Conservation (phyloP, 2,113 vertebrate genomes). For the Suricata suricatta region DNA sequence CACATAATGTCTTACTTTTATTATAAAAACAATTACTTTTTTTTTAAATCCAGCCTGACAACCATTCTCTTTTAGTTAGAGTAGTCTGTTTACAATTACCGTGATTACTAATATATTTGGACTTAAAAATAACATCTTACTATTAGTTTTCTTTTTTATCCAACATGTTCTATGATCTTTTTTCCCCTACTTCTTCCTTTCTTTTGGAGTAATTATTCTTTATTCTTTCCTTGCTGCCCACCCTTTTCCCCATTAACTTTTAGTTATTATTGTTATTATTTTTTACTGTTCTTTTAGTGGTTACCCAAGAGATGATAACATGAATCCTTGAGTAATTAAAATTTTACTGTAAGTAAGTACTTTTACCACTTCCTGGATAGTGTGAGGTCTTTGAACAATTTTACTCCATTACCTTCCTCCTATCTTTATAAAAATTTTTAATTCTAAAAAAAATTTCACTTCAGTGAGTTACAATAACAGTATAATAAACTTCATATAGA, state of each 20-base stretch:
- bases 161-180: background rate
- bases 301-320: background rate
- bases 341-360: background rate
- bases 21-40: background rate
- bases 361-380: background rate
- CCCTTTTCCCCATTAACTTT: background rate
- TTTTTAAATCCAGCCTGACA: background rate
- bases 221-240: background rate
- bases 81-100: background rate
- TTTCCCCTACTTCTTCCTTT: background rate
- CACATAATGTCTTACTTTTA: background rate
- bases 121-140: background rate
- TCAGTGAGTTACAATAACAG: background rate
- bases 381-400: background rate
- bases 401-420: background rate
- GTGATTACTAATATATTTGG: background rate
- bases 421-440: background rate
- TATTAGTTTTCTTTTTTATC: background rate
- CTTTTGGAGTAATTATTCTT: background rate
- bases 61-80: background rate
- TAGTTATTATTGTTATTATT: background rate
- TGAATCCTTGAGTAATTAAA: background rate
- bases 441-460: background rate
- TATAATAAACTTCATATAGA: background rate
- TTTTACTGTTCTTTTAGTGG: background rate